Base-by-base conservation (phyloP, 2,888 invertebrate species). In the Unio delphinus region DNA sequence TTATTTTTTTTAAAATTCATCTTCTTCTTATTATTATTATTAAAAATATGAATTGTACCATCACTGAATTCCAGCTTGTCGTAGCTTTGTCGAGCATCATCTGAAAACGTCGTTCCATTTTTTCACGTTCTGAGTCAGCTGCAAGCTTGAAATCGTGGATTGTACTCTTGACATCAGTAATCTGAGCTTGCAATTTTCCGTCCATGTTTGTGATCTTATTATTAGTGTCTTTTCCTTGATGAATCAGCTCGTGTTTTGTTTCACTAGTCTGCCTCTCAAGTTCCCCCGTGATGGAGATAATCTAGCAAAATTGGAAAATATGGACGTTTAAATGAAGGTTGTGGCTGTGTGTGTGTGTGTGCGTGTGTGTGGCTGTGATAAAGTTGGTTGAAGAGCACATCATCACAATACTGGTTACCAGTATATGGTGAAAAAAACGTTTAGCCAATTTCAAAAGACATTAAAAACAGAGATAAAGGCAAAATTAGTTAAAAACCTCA, bases 141-240 rank as follows among this genome's bases (percentile, higher is more conserved):
- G 73, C 74, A 11, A 75, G 60, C 64, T 80, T 81, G 69, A 80
- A 76, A 6, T 80, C 73, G 6, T 79, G 68, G n/a, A 89, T 66
- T 11, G 76, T 75, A 45, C 79, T 80, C 61, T 79, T 76, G 26
- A 86, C 65, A 17, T 89, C 88, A 11, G 82, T 80, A 55, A 88
- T 72, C 65, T 83, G 64, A 23, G 76, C 70, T 28, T 81, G 74
- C n/a, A 86, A 85, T 58, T 82, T 83, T 34, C 82, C 79, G 61
- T 88, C 88, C 28, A 88, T 72, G 68, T 82, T 79, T 20, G 77
- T 76, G 55, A 89, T 68, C 64, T 87, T 81, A 28, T 85, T 82
- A 60, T 71, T 79, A 17, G 85, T 79, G 67, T 86, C 87, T 15
- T 83, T 86, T 45, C 86, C 83, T 23, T 87, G 59, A 62, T 84